Percentiles rank a stretch among this genome's conserved stretches.
phyloP scores from a whole-genome alignment of 2,888 invertebrate species.

The Phoenoteleia sp. region DNA sequence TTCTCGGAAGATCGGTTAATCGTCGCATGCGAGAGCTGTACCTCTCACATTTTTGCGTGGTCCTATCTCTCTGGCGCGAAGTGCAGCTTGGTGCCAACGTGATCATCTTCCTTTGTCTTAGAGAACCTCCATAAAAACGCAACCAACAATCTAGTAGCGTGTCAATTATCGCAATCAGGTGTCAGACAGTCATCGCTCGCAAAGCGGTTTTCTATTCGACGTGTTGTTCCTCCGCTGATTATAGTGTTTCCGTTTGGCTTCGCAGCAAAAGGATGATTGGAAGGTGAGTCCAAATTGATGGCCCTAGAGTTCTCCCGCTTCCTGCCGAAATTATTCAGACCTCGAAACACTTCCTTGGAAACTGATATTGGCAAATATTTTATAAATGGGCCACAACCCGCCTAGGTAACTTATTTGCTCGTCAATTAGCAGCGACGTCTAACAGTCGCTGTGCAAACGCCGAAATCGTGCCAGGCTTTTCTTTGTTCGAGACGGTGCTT shows the following conservation, averaged over 20 bases:
- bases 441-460: conserved; percentile 35
- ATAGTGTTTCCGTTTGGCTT: neutral
- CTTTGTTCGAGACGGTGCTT: conserved; percentile 47
- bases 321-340: neutral
- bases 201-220: neutral
- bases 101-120: neutral
- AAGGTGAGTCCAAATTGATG: neutral
- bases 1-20: conserved; percentile 61
- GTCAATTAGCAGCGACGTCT: conserved; percentile 46
- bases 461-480: too few species aligned
- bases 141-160: neutral
- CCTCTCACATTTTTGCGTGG: conserved; percentile 17
- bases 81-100: neutral
- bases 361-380: neutral
- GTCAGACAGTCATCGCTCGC: neutral
- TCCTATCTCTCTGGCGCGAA: neutral
- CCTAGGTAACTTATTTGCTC: conserved; percentile 50
- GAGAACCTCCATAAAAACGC: neutral
- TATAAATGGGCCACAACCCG: conserved; percentile 3
- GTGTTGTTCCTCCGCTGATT: neutral
- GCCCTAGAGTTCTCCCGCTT: neutral
- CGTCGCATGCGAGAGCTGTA: conserved; percentile 28
- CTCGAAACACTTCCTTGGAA: neutral
- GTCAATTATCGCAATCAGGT: neutral
- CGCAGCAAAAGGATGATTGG: neutral